Conservation (phyloP, 2,888 invertebrate species). For the Nudaria mundana region DNA sequence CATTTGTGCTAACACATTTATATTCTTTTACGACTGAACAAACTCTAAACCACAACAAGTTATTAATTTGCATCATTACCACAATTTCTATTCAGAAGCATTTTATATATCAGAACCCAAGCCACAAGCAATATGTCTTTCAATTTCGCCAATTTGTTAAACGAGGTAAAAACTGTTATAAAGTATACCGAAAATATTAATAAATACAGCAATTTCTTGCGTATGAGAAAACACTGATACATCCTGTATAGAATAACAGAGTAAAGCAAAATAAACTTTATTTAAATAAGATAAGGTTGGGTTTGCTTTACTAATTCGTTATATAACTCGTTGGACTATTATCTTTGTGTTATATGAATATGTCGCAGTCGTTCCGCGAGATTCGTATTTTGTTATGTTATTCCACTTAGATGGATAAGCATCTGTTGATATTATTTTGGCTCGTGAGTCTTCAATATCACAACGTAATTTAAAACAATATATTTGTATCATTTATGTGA, state of each 20-base stretch:
- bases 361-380: constrained; percentile 33
- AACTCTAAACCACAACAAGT: too few relatives aligned
- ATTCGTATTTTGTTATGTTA: constrained; percentile 36
- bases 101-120: too few relatives aligned
- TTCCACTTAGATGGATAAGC: constrained; percentile 25
- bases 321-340: constrained; percentile 28
- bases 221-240: constrained; percentile 35
- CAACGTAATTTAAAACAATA: neutral
- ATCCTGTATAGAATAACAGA: constrained; percentile 6
- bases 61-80: too few relatives aligned
- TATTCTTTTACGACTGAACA: too few relatives aligned
- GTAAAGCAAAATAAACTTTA: constrained; percentile 19
- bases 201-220: constrained; percentile 19
- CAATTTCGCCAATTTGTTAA: too few relatives aligned
- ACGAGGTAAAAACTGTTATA: constrained; percentile 15
- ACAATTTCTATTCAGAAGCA: too few relatives aligned
- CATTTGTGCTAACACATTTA: too few relatives aligned
- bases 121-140: too few relatives aligned
- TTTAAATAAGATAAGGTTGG: neutral
- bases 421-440: constrained; percentile 7
- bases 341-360: constrained; percentile 35
- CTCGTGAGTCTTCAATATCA: neutral
- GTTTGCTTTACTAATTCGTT: constrained; percentile 9
- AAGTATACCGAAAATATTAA: constrained; percentile 28
- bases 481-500: too few relatives aligned